These are phyloP conservation scores for Tromatobia lineatoria DNA, from an alignment of 2,888 invertebrate species.

Conservation along the genomic window DNA sequence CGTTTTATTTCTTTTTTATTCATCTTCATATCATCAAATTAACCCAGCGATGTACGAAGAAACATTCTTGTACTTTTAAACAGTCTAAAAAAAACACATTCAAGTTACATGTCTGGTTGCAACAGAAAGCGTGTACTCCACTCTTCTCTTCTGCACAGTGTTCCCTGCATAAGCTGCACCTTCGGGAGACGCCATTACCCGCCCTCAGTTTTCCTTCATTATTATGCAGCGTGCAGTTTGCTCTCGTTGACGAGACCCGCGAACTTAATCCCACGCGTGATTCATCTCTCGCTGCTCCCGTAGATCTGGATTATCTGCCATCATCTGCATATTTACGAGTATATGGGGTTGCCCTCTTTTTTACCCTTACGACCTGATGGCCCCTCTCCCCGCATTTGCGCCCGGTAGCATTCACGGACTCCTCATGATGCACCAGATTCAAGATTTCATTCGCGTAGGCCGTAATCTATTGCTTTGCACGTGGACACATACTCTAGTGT, in stretches of 20 bases:
- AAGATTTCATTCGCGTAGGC: slow-evolving; percentile 53
- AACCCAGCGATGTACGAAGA: neutral
- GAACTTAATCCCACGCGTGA: slow-evolving; percentile 81
- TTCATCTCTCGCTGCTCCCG: slow-evolving; percentile 75
- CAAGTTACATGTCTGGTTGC: neutral
- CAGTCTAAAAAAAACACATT: neutral
- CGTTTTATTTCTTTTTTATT: neutral
- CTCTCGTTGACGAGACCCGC: slow-evolving; percentile 69
- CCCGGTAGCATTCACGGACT: slow-evolving; percentile 50
- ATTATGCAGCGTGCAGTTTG: slow-evolving; percentile 53
- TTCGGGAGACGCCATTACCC: slow-evolving; percentile 29
- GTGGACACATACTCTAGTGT: slow-evolving; percentile 8
- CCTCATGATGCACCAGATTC: slow-evolving; percentile 45
- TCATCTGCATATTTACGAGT: slow-evolving; percentile 84
- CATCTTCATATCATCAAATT: neutral
- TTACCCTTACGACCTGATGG: neutral
- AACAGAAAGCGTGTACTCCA: slow-evolving; percentile 7
- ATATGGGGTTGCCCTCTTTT: slow-evolving; percentile 60
- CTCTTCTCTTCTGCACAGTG: neutral
- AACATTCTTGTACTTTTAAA: neutral
- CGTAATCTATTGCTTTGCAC: slow-evolving; percentile 21
- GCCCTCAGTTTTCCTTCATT: slow-evolving; percentile 45
- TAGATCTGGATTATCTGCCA: slow-evolving; percentile 83
- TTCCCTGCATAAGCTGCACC: slow-evolving; percentile 6
- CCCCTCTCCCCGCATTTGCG: slow-evolving; percentile 11